A percentile compares a stretch with the other conserved stretches of the same genome.
These are phyloP conservation scores for Agrotis puta DNA, from an alignment of 2,888 invertebrate species.

Conservation along the genomic window DNA sequence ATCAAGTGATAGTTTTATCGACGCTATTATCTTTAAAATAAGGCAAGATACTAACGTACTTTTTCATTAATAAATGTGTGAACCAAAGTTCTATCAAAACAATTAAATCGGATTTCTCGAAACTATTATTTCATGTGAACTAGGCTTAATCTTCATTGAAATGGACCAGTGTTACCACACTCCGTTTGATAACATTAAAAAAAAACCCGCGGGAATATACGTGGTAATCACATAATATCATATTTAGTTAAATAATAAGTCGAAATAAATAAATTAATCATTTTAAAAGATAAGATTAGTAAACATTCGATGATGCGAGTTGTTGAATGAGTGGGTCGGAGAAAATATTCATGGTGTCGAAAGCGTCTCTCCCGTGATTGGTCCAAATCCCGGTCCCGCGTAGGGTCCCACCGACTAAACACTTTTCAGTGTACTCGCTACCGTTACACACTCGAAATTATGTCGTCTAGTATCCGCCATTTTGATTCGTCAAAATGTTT, in stretches of 20 bases:
- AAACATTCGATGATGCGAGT: constrained; percentile 23
- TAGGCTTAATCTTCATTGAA: constrained; percentile 30
- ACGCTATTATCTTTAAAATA: constrained; percentile 64
- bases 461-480: constrained; percentile 73
- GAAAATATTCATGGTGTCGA: constrained; percentile 43
- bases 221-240: background rate
- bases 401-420: constrained; percentile 68
- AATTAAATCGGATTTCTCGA: constrained; percentile 35
- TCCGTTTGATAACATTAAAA: constrained; percentile 13
- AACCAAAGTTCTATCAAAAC: constrained; percentile 55
- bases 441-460: constrained; percentile 64
- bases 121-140: constrained; percentile 39
- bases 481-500: constrained; percentile 67
- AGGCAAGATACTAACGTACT: constrained; percentile 51
- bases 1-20: constrained; percentile 61
- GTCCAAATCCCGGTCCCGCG: constrained; percentile 59
- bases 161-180: constrained; percentile 25
- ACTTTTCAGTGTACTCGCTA: constrained; percentile 60
- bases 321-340: constrained; percentile 22
- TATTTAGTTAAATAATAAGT: constrained; percentile 1
- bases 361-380: constrained; percentile 64
- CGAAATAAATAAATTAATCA: constrained; percentile 24
- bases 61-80: constrained; percentile 57
- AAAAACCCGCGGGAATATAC: constrained; percentile 31
- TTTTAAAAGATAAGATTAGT: constrained; percentile 16